Evolutionary conservation across 2,888 invertebrate species (phyloP), one percentile per base, ranked within the genome.

Genomic region (Unio pictorum): DNA sequence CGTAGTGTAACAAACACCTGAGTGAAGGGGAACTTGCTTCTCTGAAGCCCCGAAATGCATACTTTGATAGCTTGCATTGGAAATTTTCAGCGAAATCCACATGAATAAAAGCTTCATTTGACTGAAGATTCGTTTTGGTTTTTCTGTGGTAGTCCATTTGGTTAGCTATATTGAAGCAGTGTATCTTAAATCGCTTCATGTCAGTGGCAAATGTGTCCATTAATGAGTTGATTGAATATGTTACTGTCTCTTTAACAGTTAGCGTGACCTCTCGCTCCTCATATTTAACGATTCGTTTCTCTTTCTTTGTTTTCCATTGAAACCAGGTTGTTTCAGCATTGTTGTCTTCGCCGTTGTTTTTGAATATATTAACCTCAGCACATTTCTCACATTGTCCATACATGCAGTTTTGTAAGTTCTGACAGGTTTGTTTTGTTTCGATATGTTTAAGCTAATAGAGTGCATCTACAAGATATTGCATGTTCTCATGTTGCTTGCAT

Each of bases 41-140:
- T 73, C 71, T 4, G 68, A 68, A 28, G 71, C 73, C 20, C 73
- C 68, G 64, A 67, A 71, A 26, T 73, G 73, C 66, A 73, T 66
- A 30, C 67, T 73, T n/a, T 28, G 67, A 18, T 45, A 63, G 7
- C 55, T 69, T 73, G 17, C 69, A 64, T 18, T 30, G 34, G 57
- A 45, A 73, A 61, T 69, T 73, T 57, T 73, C 72, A n/a, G 67
- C n/a, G 54, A 73, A 69, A 61, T 69, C 72, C 18, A 73, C 66
- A 56, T 69, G 72, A 2, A 72, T 61, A 7, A 72, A 18, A 23
- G 28, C 64, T 62, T 71, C 68, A 23, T 70, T 66, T 30, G 61
- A 18, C 59, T 54, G 56, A 3, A 68, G 30, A 56, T 62, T 64
- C 55, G 64, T 64, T 28, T 64, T 68, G 18, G 55, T 7, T 28